Conservation (phyloP, 2,888 invertebrate genomes). For the Drosophila subquinaria region DNA sequence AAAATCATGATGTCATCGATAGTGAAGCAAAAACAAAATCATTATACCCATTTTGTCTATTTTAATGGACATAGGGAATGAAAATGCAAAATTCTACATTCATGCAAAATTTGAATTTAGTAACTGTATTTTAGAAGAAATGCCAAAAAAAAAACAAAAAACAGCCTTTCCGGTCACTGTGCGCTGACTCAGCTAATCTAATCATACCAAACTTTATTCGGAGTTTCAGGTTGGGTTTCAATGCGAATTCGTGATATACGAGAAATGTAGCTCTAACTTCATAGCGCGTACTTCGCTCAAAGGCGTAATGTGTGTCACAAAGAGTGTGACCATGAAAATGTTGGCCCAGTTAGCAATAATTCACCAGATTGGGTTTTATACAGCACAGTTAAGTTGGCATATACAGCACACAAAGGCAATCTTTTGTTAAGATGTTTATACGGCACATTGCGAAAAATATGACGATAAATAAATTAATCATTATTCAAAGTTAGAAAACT, state of each 20-base stretch:
- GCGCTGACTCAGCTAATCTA: conserved; percentile 12
- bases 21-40: too few relatives aligned
- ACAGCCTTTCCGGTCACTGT: neutral
- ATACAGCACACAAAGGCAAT: neutral
- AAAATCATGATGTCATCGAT: too few relatives aligned
- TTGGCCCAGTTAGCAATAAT: conserved; percentile 44
- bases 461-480: neutral
- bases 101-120: neutral
- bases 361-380: conserved; percentile 30
- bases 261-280: conserved; percentile 36
- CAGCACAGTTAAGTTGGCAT: neutral
- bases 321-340: conserved; percentile 50
- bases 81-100: neutral
- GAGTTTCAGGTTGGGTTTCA: neutral
- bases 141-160: neutral
- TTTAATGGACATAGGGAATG: too few relatives aligned
- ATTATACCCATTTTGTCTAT: too few relatives aligned
- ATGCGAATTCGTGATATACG: conserved; percentile 28
- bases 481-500: neutral
- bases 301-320: conserved; percentile 20
- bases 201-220: neutral
- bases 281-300: conserved; percentile 37
- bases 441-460: neutral
- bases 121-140: too few relatives aligned
- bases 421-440: neutral